A percentile compares a stretch with the other conserved stretches of the same genome.
Evolutionary conservation across 2,888 invertebrate species (phyloP).

Genomic region (Agrotis ipsilon): DNA sequence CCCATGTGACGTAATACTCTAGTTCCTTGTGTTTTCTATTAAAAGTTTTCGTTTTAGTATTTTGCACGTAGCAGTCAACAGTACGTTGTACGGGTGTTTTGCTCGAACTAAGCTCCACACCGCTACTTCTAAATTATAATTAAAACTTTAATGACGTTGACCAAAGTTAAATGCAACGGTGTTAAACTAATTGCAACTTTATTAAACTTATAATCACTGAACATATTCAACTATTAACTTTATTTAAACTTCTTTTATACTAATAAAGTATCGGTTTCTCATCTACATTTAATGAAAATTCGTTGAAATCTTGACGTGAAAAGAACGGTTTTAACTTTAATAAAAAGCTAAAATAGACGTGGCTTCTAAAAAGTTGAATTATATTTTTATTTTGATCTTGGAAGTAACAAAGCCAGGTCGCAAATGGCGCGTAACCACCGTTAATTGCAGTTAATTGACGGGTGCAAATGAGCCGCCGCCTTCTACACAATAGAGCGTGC

Average conservation of each 20-base stretch:
- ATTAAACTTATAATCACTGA: slow-evolving; percentile 41
- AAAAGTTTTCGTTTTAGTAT: slow-evolving; percentile 22
- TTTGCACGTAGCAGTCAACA: slow-evolving; percentile 6
- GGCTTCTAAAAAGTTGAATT: slow-evolving; percentile 37
- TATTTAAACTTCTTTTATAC: slow-evolving; percentile 20
- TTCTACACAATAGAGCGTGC: slow-evolving; percentile 56
- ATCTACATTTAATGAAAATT: not conserved
- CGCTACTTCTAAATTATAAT: slow-evolving; percentile 45
- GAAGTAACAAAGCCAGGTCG: slow-evolving; percentile 57
- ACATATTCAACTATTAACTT: slow-evolving; percentile 14
- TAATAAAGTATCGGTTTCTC: slow-evolving; percentile 11
- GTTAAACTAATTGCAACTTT: slow-evolving; percentile 47
- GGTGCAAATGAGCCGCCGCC: slow-evolving; percentile 70
- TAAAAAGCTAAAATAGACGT: slow-evolving; percentile 16
- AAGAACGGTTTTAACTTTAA: slow-evolving; percentile 15
- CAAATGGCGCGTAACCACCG: slow-evolving; percentile 68
- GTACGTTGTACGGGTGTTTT: slow-evolving; percentile 12
- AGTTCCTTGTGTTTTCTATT: not conserved
- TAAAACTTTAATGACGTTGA: slow-evolving; percentile 50
- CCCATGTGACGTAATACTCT: too few relatives aligned
- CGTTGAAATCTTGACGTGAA: slow-evolving; percentile 1
- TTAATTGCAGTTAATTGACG: slow-evolving; percentile 74
- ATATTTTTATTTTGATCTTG: slow-evolving; percentile 52
- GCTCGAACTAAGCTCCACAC: slow-evolving; percentile 1
- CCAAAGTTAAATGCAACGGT: slow-evolving; percentile 21